Evolutionary conservation across 2,888 invertebrate species (phyloP).

Genomic region (Macrosiphum euphorbiae): DNA sequence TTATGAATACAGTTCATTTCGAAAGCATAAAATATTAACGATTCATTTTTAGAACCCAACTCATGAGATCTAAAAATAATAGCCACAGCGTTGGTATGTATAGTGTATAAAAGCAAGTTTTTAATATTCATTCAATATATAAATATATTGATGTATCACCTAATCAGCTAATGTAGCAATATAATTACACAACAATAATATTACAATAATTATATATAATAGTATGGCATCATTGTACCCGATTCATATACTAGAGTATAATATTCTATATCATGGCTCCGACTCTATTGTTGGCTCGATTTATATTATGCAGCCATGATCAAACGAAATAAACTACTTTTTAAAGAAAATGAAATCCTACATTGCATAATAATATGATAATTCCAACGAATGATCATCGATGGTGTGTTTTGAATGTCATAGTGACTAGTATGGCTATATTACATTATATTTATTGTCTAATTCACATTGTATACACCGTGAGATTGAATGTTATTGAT

Average conservation of each 20-base stretch:
- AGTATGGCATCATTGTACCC: neutral
- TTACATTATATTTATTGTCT: neutral
- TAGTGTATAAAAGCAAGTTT: neutral
- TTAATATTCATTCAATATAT: neutral
- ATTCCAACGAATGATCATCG: neutral
- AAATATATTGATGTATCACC: neutral
- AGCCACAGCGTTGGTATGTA: neutral
- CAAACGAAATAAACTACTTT: neutral
- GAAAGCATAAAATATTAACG: neutral
- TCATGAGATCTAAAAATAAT: too few species aligned
- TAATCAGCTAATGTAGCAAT: neutral
- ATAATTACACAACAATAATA: neutral
- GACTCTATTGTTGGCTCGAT: neutral
- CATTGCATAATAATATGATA: neutral
- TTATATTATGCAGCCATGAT: neutral
- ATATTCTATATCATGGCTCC: neutral
- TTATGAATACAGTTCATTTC: neutral
- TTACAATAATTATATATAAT: neutral
- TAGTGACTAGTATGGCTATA: neutral
- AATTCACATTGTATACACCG: neutral
- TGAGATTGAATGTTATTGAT: neutral
- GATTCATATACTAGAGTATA: neutral
- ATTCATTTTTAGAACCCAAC: neutral
- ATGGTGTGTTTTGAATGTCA: neutral
- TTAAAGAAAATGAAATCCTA: neutral